Evolutionary conservation across 2,888 invertebrate genomes (phyloP).

Genomic region (Melipona beecheii): DNA sequence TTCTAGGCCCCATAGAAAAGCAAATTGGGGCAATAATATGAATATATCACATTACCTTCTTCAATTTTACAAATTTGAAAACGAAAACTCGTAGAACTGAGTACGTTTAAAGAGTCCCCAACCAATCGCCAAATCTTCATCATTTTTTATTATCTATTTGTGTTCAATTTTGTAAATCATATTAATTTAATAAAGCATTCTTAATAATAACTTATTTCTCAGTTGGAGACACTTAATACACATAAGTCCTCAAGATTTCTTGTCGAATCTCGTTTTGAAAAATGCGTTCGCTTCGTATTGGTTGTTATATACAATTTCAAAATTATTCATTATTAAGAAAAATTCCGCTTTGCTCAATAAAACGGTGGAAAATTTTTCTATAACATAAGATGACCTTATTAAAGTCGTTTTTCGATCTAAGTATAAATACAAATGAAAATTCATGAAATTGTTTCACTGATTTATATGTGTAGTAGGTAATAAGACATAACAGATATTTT

Average conservation of each 20-base stretch:
- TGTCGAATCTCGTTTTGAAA: constrained; percentile 32
- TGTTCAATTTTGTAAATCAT: constrained; percentile 7
- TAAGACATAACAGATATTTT: constrained; percentile 62
- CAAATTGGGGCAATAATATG: constrained; percentile 78
- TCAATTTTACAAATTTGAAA: constrained; percentile 52
- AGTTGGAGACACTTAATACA: constrained; percentile 40
- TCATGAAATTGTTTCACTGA: constrained; percentile 25
- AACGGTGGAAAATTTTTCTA: constrained; percentile 32
- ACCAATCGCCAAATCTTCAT: constrained; percentile 16
- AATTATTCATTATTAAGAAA: constrained; percentile 28
- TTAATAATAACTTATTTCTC: constrained; percentile 13
- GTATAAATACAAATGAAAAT: constrained; percentile 25
- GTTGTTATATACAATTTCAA: constrained; percentile 24
- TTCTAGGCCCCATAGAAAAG: constrained; percentile 80
- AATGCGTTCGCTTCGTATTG: constrained; percentile 17
- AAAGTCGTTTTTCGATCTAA: constrained; percentile 28
- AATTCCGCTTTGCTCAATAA: constrained; percentile 47
- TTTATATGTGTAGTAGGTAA: constrained; percentile 58
- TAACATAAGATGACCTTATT: constrained; percentile 8
- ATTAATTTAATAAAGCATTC: background rate
- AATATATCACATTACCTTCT: constrained; percentile 79
- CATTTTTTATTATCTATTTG: background rate
- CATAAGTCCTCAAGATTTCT: constrained; percentile 16
- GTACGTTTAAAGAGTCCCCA: constrained; percentile 43
- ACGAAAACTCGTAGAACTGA: constrained; percentile 34